Evolutionary conservation across 2,797 vertebrate species (phyloP), one percentile per base, ranked within the genome.

Genomic region (Ataeniobius toweri): DNA sequence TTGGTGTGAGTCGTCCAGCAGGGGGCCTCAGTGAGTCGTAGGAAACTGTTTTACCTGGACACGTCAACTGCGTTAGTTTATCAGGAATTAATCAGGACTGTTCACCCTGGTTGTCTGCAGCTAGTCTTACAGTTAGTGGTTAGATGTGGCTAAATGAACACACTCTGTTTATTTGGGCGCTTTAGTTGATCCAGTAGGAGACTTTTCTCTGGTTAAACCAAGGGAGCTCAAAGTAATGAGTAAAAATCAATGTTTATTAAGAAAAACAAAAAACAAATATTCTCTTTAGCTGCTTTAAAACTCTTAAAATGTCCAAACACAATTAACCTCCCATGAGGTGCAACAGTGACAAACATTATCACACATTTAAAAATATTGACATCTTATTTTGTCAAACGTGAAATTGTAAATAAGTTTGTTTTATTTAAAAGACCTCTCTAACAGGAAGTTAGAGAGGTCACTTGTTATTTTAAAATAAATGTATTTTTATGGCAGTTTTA

Each of bases 1-100:
- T 89, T 4, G 87, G 51, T 16, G 89, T 85, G 84, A 90, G 86
- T 89, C 92, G 76, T 94, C 92, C 93, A 82, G 88, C 79, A 79
- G 89, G 84, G 73, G 90, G 87, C 87, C 92, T 89, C 94, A 94
- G 91, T 89, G 92, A 94, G 89, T 94, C 92, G 90, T 91, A 89
- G 92, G 92, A 93, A 78, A 94, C 91, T 7, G 93, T 93, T 93
- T 93, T 93, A 90, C 92, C 93, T 93, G 88, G 80, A 92, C 90
- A 93, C 0, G 89, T 92, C 86, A 89, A 86, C 79, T 73, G 58
- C 7, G 53, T 90, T 93, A 92, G 87, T 31, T 0, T 81, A 76
- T 53, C 74, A 13, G 36, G 61, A 68, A 82, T 85, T 53, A 81
- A 53, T 61, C 71, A 26, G 51, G 41, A 28, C 61, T 61, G 77